Percentiles rank a stretch among this genome's conserved stretches.
Evolutionary conservation across 2,888 invertebrate genomes (phyloP).

Genomic region (Tromatobia lineatoria): DNA sequence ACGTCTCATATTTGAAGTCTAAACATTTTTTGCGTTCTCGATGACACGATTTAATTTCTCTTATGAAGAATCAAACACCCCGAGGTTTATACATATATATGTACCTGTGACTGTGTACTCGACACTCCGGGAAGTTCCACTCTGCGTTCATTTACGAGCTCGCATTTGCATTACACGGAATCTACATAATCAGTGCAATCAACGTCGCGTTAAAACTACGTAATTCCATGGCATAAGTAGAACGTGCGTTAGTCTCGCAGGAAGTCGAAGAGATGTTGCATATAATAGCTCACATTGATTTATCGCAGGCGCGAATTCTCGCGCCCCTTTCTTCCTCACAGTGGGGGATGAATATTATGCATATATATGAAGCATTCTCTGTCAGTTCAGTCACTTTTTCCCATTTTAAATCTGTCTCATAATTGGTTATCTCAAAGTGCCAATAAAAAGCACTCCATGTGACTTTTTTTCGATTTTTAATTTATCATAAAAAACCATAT

Average conservation of each 20-base stretch:
- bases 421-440: too few species aligned
- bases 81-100: constrained; percentile 25
- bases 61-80: constrained; percentile 59
- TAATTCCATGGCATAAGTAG: constrained; percentile 52
- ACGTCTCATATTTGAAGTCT: constrained; percentile 31
- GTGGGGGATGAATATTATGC: constrained; percentile 49
- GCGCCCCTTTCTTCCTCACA: constrained; percentile 57
- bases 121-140: constrained; percentile 44
- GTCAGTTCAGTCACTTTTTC: too few species aligned
- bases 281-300: constrained; percentile 62
- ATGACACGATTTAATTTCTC: constrained; percentile 59
- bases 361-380: too few species aligned
- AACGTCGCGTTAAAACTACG: constrained; percentile 66
- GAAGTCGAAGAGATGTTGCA: constrained; percentile 31
- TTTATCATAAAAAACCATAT: too few species aligned
- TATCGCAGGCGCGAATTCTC: constrained; percentile 62
- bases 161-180: constrained; percentile 55
- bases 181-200: constrained; percentile 66
- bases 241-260: constrained; percentile 34
- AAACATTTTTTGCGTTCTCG: constrained; percentile 28
- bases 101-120: constrained; percentile 20
- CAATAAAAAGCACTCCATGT: too few species aligned
- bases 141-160: constrained; percentile 32
- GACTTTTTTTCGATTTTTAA: too few species aligned
- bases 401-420: too few species aligned